Evolutionary conservation across 1,140 invertebrate genomes (phyloP).

Genomic region (Schlechtendalia chinensis): DNA sequence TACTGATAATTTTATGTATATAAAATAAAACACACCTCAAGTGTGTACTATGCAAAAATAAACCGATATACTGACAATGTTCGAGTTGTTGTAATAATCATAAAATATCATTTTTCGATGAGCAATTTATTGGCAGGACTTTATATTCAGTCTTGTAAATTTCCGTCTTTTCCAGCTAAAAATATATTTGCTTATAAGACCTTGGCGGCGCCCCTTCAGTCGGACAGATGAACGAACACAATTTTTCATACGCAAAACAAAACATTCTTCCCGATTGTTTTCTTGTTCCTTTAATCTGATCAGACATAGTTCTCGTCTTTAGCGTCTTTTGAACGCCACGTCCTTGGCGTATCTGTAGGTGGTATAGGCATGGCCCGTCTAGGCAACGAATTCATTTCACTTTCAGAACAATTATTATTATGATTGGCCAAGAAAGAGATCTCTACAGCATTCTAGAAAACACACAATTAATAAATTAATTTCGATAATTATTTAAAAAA

Average conservation of each 20-base stretch:
- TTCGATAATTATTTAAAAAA: neutral
- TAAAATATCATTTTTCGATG: conserved; percentile 23
- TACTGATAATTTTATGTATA: conserved; percentile 9
- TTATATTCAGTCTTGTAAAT: conserved; percentile 44
- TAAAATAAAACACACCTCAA: neutral
- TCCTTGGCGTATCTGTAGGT: conserved; percentile 14
- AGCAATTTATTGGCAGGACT: conserved; percentile 47
- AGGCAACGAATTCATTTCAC: conserved; percentile 37
- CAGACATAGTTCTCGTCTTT: conserved; percentile 45
- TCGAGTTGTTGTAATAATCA: conserved; percentile 15
- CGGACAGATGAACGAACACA: neutral
- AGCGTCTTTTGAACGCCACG: conserved; percentile 26
- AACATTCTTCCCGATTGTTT: neutral
- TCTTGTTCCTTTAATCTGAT: neutral
- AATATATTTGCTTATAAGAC: conserved; percentile 19
- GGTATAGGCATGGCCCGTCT: conserved; percentile 38
- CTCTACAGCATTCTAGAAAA: conserved; percentile 52
- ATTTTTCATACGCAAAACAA: neutral
- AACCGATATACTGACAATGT: neutral
- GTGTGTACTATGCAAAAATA: neutral
- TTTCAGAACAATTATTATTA: conserved; percentile 51
- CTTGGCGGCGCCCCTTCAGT: neutral
- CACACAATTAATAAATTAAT: conserved; percentile 10
- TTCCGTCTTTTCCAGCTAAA: conserved; percentile 12
- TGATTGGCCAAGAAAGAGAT: conserved; percentile 52